Percentiles rank a stretch among this genome's conserved stretches.
phyloP scores from a whole-genome alignment of 2,888 invertebrate species.

The Ennomos erosarius region DNA sequence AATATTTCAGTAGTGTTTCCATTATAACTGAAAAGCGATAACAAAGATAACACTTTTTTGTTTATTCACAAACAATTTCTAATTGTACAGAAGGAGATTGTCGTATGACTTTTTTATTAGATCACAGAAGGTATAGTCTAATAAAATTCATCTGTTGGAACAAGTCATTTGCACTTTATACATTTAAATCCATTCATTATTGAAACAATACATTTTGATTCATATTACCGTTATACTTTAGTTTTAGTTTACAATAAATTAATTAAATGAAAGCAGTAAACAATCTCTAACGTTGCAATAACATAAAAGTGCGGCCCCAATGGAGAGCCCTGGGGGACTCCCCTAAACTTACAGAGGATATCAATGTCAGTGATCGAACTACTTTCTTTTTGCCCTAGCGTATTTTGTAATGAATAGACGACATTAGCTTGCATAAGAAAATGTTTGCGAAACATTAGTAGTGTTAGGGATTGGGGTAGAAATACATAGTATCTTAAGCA shows the following conservation, averaged over 20 bases:
- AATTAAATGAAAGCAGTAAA: background rate
- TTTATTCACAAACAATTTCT: too few relatives aligned
- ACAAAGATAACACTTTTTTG: conserved; percentile 6
- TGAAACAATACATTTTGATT: too few relatives aligned
- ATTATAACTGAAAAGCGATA: background rate
- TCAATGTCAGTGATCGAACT: conserved; percentile 46
- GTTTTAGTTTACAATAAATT: background rate
- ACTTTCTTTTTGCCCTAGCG: conserved; percentile 41
- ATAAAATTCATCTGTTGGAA: too few relatives aligned
- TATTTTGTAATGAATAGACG: conserved; percentile 57
- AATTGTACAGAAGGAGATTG: too few relatives aligned
- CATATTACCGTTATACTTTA: too few relatives aligned
- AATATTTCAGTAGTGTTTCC: conserved; percentile 3
- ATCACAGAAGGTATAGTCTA: too few relatives aligned
- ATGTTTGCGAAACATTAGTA: conserved; percentile 59
- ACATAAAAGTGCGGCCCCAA: conserved; percentile 30
- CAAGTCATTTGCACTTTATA: too few relatives aligned
- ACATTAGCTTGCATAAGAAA: conserved; percentile 60
- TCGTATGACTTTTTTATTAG: too few relatives aligned
- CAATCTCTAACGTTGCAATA: conserved; percentile 4
- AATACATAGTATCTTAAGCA: conserved; percentile 2
- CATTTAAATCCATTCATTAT: too few relatives aligned
- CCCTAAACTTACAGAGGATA: conserved; percentile 37
- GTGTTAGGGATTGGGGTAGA: conserved; percentile 3
- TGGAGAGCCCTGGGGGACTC: conserved; percentile 31